A percentile compares a stretch with the other conserved stretches of the same genome.
Conservation (phyloP, 2,797 vertebrate species). For the Thripadectes ignobilis region DNA sequence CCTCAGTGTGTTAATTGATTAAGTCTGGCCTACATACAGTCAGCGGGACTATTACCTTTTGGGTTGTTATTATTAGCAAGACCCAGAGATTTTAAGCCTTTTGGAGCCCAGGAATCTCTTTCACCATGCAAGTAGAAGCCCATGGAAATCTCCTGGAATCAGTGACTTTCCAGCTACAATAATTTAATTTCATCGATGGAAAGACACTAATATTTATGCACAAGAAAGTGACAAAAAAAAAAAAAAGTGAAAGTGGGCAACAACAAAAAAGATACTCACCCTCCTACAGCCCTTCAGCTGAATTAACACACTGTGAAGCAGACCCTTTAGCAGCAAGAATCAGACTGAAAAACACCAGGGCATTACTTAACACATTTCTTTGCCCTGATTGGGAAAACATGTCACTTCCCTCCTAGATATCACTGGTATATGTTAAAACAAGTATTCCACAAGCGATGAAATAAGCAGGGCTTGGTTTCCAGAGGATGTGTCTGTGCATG, state of each 20-base stretch:
- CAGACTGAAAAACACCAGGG: neutral
- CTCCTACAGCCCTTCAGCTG: neutral
- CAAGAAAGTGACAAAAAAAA: neutral
- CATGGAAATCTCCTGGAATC: neutral
- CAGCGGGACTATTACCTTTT: neutral
- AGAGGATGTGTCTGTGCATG: neutral
- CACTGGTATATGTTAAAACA: conserved; percentile 21
- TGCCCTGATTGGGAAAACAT: conserved; percentile 19
- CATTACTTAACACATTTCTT: conserved; percentile 22
- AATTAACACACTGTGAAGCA: neutral
- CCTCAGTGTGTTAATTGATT: conserved; percentile 7
- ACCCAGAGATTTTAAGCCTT: conserved; percentile 1
- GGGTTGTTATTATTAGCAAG: neutral
- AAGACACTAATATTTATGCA: neutral
- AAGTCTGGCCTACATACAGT: conserved; percentile 13
- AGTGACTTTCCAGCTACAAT: neutral
- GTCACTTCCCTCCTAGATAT: conserved; percentile 14
- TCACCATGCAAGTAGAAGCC: neutral
- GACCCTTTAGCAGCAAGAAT: neutral
- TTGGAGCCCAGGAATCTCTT: neutral
- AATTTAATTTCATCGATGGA: neutral
- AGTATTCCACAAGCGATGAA: neutral
- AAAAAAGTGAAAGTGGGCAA: neutral
- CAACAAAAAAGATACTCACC: neutral
- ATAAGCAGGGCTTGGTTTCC: neutral